These are phyloP conservation scores for Zygothrica quintamaculata DNA, from an alignment of 2,888 invertebrate genomes.

Conservation along the genomic window DNA sequence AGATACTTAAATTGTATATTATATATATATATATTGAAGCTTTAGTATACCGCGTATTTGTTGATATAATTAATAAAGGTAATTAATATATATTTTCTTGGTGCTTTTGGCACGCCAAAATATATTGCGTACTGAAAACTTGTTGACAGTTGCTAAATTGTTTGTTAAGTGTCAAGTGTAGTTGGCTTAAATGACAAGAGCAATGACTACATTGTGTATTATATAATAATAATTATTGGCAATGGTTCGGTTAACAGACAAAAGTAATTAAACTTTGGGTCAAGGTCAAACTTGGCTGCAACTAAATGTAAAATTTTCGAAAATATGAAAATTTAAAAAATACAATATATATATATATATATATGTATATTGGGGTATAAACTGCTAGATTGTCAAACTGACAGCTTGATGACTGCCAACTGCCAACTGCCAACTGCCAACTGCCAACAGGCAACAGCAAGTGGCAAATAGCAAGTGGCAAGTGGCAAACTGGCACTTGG, in stretches of 20 bases:
- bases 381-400: conserved; percentile 41
- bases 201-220: conserved; percentile 19
- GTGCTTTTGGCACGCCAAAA: conserved; percentile 4
- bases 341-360: too few relatives aligned
- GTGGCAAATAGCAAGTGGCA: conserved; percentile 3
- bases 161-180: conserved; percentile 5
- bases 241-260: conserved; percentile 7
- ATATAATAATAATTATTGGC: conserved; percentile 31
- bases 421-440: conserved; percentile 13
- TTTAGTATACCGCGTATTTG: too few relatives aligned
- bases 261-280: conserved; percentile 26
- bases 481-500: too few relatives aligned
- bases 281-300: conserved; percentile 9
- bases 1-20: too few relatives aligned
- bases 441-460: conserved; percentile 9
- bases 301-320: not conserved
- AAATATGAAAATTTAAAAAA: conserved; percentile 12
- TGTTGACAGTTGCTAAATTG: conserved; percentile 23
- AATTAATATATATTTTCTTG: not conserved
- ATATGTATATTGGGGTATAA: conserved; percentile 23
- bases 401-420: conserved; percentile 25
- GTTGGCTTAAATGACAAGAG: not conserved
- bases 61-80: too few relatives aligned
- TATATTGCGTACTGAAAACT: conserved; percentile 7
- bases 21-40: too few relatives aligned